Conservation (phyloP, 2,797 vertebrate species). For the Melopsittacus undulatus region DNA sequence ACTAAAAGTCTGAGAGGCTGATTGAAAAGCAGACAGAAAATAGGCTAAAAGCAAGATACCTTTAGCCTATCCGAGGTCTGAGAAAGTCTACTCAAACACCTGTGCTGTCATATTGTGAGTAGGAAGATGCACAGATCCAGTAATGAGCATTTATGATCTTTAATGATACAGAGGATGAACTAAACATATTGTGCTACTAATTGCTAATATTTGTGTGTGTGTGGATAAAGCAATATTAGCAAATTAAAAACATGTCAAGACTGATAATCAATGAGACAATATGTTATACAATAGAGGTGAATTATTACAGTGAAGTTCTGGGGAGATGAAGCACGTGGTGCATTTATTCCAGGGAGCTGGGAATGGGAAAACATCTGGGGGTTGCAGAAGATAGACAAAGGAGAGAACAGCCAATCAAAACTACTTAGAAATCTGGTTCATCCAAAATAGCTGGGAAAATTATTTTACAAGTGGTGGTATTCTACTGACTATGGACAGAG, state of each 20-base stretch:
- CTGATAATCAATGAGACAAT: background rate
- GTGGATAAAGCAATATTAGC: background rate
- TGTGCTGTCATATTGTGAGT: background rate
- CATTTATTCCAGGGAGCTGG: background rate
- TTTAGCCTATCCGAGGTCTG: background rate
- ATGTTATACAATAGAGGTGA: background rate
- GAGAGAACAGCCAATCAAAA: background rate
- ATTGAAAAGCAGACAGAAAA: conserved; percentile 23
- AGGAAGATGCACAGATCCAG: background rate
- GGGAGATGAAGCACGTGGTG: background rate
- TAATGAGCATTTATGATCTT: background rate
- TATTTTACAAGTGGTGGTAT: background rate
- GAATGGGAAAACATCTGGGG: background rate
- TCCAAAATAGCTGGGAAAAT: background rate
- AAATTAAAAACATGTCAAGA: background rate
- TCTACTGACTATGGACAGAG: background rate
- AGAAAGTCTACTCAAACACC: background rate
- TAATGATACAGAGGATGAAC: background rate
- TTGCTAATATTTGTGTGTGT: background rate
- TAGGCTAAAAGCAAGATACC: background rate
- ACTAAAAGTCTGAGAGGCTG: background rate
- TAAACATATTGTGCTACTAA: background rate
- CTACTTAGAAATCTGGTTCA: background rate
- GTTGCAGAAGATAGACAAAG: background rate
- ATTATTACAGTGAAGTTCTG: background rate